These are phyloP conservation scores for Neocloeon triangulifer DNA, from an alignment of 1,140 invertebrate species.

Conservation along the genomic window DNA sequence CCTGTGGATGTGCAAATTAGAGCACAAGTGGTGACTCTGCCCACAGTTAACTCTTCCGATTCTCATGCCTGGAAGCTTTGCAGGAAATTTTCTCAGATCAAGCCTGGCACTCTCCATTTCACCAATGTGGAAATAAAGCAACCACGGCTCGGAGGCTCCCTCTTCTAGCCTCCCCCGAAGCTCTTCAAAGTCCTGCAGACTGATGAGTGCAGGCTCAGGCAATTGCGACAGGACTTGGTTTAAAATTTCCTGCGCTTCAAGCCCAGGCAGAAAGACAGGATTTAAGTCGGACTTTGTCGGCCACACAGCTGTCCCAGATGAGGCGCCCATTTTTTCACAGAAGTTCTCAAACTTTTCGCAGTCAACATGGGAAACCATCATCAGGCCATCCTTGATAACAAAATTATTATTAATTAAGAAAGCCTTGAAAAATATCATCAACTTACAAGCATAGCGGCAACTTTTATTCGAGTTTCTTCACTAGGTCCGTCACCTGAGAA, in stretches of 20 bases:
- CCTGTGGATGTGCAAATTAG: constrained; percentile 17
- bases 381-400: constrained; percentile 22
- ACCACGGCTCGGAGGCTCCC: too few relatives aligned
- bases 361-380: constrained; percentile 26
- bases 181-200: constrained; percentile 24
- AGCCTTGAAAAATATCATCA: constrained; percentile 5
- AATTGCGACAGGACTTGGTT: constrained; percentile 27
- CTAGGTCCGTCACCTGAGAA: constrained; percentile 26
- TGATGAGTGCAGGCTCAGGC: constrained; percentile 24
- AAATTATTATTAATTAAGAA: constrained; percentile 7
- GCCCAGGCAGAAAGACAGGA: constrained; percentile 10
- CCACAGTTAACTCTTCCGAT: constrained; percentile 40
- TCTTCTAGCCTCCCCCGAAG: neutral
- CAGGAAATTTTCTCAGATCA: constrained; percentile 31
- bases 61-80: constrained; percentile 28
- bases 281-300: neutral
- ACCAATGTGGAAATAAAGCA: constrained; percentile 39
- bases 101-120: constrained; percentile 24
- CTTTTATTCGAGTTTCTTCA: constrained; percentile 25
- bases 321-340: constrained; percentile 18
- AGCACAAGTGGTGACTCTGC: constrained; percentile 25
- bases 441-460: constrained; percentile 38
- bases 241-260: constrained; percentile 24
- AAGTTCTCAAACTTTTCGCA: constrained; percentile 20
- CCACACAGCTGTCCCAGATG: neutral